Conservation (phyloP, 2,797 vertebrate genomes). For the Rhadinocentrus ornatus region DNA sequence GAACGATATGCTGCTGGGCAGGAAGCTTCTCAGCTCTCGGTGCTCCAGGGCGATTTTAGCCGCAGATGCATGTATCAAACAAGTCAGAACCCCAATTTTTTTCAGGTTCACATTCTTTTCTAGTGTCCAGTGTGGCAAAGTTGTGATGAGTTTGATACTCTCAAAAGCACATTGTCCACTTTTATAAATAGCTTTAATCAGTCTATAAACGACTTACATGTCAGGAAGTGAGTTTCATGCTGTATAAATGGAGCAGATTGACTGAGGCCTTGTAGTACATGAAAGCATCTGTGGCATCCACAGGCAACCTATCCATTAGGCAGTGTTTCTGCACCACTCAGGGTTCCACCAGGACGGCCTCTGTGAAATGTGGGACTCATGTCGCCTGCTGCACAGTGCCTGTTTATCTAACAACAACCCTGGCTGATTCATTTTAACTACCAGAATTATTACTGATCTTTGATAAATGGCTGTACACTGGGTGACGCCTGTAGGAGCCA, state of each 20-base stretch:
- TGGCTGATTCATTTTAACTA: slow-evolving; percentile 32
- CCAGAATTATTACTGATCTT: slow-evolving; percentile 27
- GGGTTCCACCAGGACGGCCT: slow-evolving; percentile 39
- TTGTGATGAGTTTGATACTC: slow-evolving; percentile 9
- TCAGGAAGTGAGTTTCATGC: slow-evolving; percentile 15
- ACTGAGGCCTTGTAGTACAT: slow-evolving; percentile 39
- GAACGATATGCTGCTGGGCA: not conserved
- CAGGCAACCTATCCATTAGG: slow-evolving; percentile 50
- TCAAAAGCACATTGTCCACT: not conserved
- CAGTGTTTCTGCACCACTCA: slow-evolving; percentile 33
- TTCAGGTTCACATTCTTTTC: not conserved
- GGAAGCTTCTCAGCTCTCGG: not conserved
- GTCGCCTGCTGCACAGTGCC: slow-evolving; percentile 33
- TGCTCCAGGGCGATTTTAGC: not conserved
- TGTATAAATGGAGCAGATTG: slow-evolving; percentile 48
- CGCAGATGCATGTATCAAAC: not conserved
- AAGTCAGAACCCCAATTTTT: not conserved
- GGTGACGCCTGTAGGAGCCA: slow-evolving; percentile 1
- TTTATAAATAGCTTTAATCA: slow-evolving; percentile 9
- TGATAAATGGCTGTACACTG: slow-evolving; percentile 20
- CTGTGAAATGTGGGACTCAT: slow-evolving; percentile 36
- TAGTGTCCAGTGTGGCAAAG: not conserved
- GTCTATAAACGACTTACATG: slow-evolving; percentile 22
- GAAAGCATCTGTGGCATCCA: slow-evolving; percentile 58
- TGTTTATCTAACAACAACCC: slow-evolving; percentile 43